Evolutionary conservation across 2,113 vertebrate species (phyloP), one percentile per base, ranked within the genome.

Genomic region (Rhipidura dahli): DNA sequence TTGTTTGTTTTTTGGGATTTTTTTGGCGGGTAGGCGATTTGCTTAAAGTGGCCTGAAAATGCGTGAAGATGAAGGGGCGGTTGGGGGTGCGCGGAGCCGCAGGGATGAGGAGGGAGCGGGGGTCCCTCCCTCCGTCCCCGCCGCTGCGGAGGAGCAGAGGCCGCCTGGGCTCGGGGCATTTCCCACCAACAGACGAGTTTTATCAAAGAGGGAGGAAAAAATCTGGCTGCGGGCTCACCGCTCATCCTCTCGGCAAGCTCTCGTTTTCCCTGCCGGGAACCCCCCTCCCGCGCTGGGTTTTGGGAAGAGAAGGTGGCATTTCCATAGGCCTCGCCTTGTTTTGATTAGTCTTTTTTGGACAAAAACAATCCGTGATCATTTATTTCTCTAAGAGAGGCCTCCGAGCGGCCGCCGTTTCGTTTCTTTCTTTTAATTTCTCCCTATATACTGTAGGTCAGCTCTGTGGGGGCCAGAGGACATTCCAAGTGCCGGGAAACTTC

Each of bases 281-380:
- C 26, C 14, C 28, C 64, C 37, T 7, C 35, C 66, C 33, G 19
- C 10, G 3, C 50, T 87, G 60, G 4, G 78, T 49, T 91, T 87
- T 64, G 40, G 45, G 27, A 54, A 75, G 40, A 23, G 30, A 12
- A 86, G 42, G 11, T 26, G 42, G 78, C 60, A 28, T 82, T 87
- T 87, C 39, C 47, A 37, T 33, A 91, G 94, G 93, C 93, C 94
- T 94, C 37, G 66, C 87, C 83, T 87, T 57, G 72, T 60, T 83
- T 83, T 72, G 40, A 5, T 88, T 30, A 53, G 57, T 76, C 19
- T 56, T 45, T 95, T 57, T 65, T 35, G 45, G 26, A 53, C 49
- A 6, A 83, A 87, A 73, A 0, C 71, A 11, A 30, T 7, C 40
- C 15, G 15, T 21, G 3, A 35, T 20, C 14, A 16, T 72, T 76